Conservation (phyloP, 64 coral and sea anemone genomes). For the Actinia equina region DNA sequence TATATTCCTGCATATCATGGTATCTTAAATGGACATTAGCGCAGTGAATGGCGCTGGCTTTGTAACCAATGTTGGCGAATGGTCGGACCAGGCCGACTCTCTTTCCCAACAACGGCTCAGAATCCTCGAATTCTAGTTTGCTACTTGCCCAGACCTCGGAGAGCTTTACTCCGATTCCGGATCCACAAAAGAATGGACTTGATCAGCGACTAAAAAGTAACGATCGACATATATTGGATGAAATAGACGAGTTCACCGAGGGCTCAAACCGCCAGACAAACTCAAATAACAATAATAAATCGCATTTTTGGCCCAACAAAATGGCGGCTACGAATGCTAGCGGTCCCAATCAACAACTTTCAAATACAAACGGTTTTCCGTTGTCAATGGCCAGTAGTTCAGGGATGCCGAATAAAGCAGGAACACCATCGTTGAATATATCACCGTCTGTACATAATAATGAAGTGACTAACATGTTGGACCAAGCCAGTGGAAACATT, state of each 20-base stretch:
- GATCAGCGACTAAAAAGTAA: constrained; percentile 2
- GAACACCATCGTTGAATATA: constrained; percentile 20
- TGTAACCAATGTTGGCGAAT: constrained; percentile 40
- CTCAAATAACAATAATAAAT: constrained; percentile 63
- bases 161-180: constrained; percentile 30
- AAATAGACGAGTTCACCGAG: constrained; percentile 48
- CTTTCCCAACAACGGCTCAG: constrained; percentile 23
- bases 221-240: constrained; percentile 56
- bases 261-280: constrained; percentile 33
- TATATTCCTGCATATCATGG: background rate
- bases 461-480: constrained; percentile 6
- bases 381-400: constrained; percentile 45
- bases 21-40: constrained; percentile 14
- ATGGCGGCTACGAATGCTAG: constrained; percentile 61
- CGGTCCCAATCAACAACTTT: constrained; percentile 34
- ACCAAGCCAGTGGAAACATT: background rate
- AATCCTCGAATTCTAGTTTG: constrained; percentile 44
- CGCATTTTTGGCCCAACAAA: constrained; percentile 60
- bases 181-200: constrained; percentile 45
- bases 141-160: constrained; percentile 40
- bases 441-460: constrained; percentile 21
- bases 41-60: constrained; percentile 15
- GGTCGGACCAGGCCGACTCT: constrained; percentile 30
- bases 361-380: constrained; percentile 61
- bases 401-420: constrained; percentile 42